Evolutionary conservation across 2,797 vertebrate species (phyloP), one percentile per base, ranked within the genome.

Genomic region (Pangasius mekongensis): DNA sequence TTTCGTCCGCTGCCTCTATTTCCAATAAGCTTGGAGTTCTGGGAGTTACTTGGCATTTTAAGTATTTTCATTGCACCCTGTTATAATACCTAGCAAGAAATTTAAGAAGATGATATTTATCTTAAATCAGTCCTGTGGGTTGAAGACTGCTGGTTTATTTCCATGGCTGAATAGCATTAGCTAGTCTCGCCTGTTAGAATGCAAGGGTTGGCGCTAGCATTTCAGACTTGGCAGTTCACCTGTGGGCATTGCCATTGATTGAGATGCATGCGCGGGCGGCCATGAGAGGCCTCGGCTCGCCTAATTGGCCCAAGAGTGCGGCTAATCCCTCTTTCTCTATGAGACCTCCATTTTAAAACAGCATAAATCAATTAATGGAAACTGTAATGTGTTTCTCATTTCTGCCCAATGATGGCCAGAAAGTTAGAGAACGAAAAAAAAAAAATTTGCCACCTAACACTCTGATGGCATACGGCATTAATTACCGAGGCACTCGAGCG

Each of bases 171-270:
- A 86, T 82, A 81, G 58, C 88, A 89, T 84, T 77, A 84, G 86
- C 82, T 22, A n/a, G 36, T 27, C 8, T 64, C 36, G n/a, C 89
- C 69, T 89, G 86, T 95, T 95, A 94, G 93, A 93, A 96, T 96
- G 93, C 95, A 94, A 30, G 54, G 85, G 30, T 78, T 83, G 92
- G 84, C 77, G 84, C 81, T 30, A 83, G 91, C 76, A 81, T 90
- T 90, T 92, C 91, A 87, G 60, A 91, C 93, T 92, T 95, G 94
- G 93, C 95, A 94, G 95, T 96, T 95, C 94, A 96, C 95, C 95
- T 96, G 94, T 91, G 82, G 93, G 93, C 88, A 83, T 91, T 92
- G 30, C 80, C 89, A 88, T 87, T 94, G 94, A 95, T 95, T 95
- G 93, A 93, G 93, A 95, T 95, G 95, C 93, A 91, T 52, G 88